Base-by-base conservation (phyloP, 2,888 invertebrate genomes). In the Dinocampus coccinellae region DNA sequence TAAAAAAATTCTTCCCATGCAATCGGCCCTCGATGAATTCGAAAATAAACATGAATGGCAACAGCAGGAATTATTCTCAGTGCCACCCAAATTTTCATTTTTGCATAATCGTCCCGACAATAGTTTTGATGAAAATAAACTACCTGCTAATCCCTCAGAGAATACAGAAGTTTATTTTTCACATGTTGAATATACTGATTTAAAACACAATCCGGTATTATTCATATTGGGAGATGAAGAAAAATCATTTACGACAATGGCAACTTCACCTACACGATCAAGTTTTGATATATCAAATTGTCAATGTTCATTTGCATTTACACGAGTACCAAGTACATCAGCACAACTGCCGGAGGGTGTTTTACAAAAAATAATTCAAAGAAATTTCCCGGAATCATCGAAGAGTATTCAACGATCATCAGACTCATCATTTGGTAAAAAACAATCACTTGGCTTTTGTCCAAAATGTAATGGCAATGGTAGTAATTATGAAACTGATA, bases 381-480 rank as follows among this genome's bases (percentile, higher is more conserved):
- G 86, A 64, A 86, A 86, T 62, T 86, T 86, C 39, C 86, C 86
- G 0, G 86, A 86, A 64, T 86, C 86, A 0, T 85, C 86, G 6
- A 86, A 86, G 47, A 84, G 82, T 68, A 84, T 86, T 62, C 80
- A 83, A 20, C 75, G 82, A 4, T 74, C 81, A 2, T 39, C 76
- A 0, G 70, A 72, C 0, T 70, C 80, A 1, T 78, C 83, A 2
- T 66, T 73, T 13, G 75, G 75, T 67, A 75, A 75, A 11, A 70
- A 78, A 1, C 76, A 74, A 26, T 69, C 77, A 11, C 70, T 79
- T 3, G 78, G 81, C 3, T 74, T 78, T n/a, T 86, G 86, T 63
- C 75, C 81, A 7, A 84, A 79, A 57, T 86, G 86, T 63, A 81
- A 81, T 29, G 81, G 83, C 3, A 74, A 78, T 3, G 73, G 79